phyloP scores from a whole-genome alignment of 2,113 vertebrate species.

The Agapornis roseicollis region DNA sequence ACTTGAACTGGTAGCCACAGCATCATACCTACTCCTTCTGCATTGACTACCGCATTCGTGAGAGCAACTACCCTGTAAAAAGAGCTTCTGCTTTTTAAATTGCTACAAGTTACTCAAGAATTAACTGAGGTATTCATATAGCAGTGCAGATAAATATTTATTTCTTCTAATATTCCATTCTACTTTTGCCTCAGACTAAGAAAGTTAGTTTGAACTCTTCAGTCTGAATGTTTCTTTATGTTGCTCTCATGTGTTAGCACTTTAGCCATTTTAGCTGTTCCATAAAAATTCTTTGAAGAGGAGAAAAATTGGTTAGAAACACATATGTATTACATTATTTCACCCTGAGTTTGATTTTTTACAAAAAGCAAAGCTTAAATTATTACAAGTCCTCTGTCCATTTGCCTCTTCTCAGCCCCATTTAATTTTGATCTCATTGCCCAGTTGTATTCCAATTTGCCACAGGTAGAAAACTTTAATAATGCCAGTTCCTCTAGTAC shows the following conservation, averaged over 20 bases:
- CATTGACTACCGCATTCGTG: not conserved
- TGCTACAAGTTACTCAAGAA: not conserved
- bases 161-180: not conserved
- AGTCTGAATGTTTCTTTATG: not conserved
- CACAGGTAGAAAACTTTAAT: not conserved
- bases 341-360: not conserved
- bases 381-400: not conserved
- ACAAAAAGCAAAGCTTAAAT: not conserved
- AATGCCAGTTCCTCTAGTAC: not conserved
- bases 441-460: not conserved
- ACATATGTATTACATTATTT: rapidly evolving
- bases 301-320: not conserved
- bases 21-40: not conserved
- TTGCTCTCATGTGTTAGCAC: not conserved
- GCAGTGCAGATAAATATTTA: not conserved
- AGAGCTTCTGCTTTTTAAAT: not conserved
- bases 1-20: not conserved
- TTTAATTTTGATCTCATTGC: not conserved
- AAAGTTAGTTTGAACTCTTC: not conserved
- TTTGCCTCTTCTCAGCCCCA: not conserved
- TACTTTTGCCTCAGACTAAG: not conserved
- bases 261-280: not conserved
- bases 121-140: not conserved
- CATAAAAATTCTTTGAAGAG: not conserved
- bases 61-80: not conserved